Base-by-base conservation (phyloP, 1,140 invertebrate species). In the Ganaspis sp. region DNA sequence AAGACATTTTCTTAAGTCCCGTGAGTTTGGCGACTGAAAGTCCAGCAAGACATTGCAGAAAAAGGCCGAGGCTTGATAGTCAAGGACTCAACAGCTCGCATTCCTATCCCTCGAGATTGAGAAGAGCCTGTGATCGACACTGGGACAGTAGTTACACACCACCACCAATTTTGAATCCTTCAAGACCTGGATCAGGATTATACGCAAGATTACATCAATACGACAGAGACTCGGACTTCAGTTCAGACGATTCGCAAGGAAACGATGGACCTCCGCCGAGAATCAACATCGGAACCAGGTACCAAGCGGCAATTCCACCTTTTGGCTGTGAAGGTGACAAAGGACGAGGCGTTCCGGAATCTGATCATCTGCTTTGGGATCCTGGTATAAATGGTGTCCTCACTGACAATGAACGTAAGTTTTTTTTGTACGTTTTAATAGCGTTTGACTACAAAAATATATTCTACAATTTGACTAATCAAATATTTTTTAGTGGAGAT, bases 261-360 rank as follows among this genome's bases (percentile, higher is more conserved):
- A 91, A 91, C 70, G 90, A 91, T 26, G 89, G 90, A 4, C 90
- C 90, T 6, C 90, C 90, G 9, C 89, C 89, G 1, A 92, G 97
- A 88, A 97, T 99, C 21, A 99, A 99, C 86, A 94, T 99, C 54
- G 98, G 98, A 0, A 91, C 94, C 8, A 94, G 96, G 42, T 98
- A 96, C 90, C 98, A 99, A 91, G 97, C 97, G 0, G 93, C 93
- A 69, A 94, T 98, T 86, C 96, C 96, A 17, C 92, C 91, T 42
- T 82, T 92, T 17, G 90, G 90, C 23, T 92, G 90, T 72, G 91
- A 93, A 34, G 90, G 91, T 17, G 90, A 91, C 70, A 83, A 86
- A 81, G 86, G 88, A 76, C 81, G 90, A 75, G 83, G 90, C 58
- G 84, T 91, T 82, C 86, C 91, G 70, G 84, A 91, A 85, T 70